These are phyloP conservation scores for Sebastes hubbsi DNA, from an alignment of 2,797 vertebrate genomes.

Conservation along the genomic window DNA sequence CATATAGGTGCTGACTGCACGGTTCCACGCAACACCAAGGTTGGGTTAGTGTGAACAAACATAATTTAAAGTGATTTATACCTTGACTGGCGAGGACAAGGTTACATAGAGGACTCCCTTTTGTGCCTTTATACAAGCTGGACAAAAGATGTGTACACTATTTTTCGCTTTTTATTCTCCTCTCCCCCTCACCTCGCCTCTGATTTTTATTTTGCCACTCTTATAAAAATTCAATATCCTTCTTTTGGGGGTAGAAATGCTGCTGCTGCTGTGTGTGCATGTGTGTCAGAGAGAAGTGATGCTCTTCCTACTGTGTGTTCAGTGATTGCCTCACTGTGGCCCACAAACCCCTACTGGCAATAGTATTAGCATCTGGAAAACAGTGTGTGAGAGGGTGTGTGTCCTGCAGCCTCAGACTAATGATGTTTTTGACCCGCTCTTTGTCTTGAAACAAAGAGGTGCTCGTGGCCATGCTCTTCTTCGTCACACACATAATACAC, in stretches of 20 bases:
- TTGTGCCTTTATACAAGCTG: constrained; percentile 39
- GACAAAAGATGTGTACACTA: constrained; percentile 36
- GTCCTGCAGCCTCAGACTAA: constrained; percentile 55
- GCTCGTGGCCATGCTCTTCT: constrained; percentile 49
- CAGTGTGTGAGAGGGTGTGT: constrained; percentile 17
- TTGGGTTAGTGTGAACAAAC: constrained; percentile 74
- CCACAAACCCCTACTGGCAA: constrained; percentile 43
- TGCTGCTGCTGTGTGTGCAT: not conserved
- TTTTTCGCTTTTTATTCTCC: not conserved
- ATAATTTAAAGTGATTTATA: constrained; percentile 77
- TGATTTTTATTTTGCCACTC: constrained; percentile 15
- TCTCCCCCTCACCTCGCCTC: not conserved
- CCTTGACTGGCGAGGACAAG: constrained; percentile 54
- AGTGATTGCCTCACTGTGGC: constrained; percentile 37
- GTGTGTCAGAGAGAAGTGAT: constrained; percentile 17
- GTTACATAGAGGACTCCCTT: constrained; percentile 45
- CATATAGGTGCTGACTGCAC: constrained; percentile 70
- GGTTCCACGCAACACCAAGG: constrained; percentile 60
- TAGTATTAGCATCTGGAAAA: constrained; percentile 61
- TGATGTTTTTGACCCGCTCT: constrained; percentile 66
- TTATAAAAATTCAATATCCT: not conserved
- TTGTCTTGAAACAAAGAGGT: constrained; percentile 70
- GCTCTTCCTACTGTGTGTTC: constrained; percentile 21
- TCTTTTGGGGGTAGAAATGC: constrained; percentile 5
- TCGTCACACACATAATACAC: constrained; percentile 42